A percentile compares a stretch with the other conserved stretches of the same genome.
Evolutionary conservation across 2,113 vertebrate species (phyloP).

Genomic region (Passer montanus): DNA sequence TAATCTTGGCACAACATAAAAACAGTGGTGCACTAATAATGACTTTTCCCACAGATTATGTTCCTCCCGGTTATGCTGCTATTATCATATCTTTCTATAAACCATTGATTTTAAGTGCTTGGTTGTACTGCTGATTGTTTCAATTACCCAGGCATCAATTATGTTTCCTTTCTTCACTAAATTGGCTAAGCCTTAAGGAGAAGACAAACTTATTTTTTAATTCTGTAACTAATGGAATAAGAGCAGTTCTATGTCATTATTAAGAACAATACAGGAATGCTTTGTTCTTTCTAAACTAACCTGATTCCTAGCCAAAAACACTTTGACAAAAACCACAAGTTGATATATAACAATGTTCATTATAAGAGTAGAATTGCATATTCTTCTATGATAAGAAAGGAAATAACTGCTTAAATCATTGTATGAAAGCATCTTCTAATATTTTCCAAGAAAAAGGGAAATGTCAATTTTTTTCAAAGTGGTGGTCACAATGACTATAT

Average conservation of each 20-base stretch:
- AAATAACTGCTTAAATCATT: neutral
- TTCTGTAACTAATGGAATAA: neutral
- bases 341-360: neutral
- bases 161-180: neutral
- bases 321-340: neutral
- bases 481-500: neutral
- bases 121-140: neutral
- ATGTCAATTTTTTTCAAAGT: neutral
- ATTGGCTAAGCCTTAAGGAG: neutral
- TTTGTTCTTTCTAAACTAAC: neutral
- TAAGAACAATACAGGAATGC: neutral
- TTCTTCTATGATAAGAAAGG: neutral
- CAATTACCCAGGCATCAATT: constrained; percentile 2
- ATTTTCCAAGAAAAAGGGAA: neutral
- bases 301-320: neutral
- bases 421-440: neutral
- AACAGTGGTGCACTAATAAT: neutral
- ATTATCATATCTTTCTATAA: neutral
- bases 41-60: neutral
- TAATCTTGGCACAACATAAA: neutral
- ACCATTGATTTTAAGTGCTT: constrained; percentile 1
- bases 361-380: neutral
- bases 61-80: neutral
- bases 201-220: neutral
- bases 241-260: neutral